phyloP scores from a whole-genome alignment of 2,797 vertebrate species.

The Gambelia wislizenii region DNA sequence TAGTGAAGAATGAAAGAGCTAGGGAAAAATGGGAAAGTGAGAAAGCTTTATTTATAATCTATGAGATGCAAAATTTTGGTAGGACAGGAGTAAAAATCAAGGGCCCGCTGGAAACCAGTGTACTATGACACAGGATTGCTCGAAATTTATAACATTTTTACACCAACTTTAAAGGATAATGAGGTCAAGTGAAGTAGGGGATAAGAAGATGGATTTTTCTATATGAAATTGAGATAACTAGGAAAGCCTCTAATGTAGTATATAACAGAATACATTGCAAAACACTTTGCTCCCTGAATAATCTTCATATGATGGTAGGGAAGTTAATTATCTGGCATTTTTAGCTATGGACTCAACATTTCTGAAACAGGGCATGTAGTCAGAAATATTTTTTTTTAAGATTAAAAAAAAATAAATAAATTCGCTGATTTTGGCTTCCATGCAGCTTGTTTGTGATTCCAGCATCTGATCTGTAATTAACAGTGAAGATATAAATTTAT shows the following conservation, averaged over 20 bases:
- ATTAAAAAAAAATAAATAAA: background rate
- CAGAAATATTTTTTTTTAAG: too few relatives aligned
- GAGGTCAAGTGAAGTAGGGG: background rate
- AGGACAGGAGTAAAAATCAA: background rate
- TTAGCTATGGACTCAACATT: background rate
- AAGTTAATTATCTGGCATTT: background rate
- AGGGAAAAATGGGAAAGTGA: background rate
- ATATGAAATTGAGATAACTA: background rate
- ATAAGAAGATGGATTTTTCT: too few relatives aligned
- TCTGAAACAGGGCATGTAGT: too few relatives aligned
- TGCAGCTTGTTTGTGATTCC: background rate
- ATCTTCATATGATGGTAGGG: background rate
- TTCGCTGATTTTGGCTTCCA: background rate
- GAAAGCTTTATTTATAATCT: background rate
- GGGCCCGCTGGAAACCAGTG: background rate
- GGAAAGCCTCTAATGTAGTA: background rate
- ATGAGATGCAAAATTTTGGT: background rate
- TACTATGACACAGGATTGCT: too few relatives aligned
- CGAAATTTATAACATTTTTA: background rate
- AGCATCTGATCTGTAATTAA: background rate
- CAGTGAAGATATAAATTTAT: background rate
- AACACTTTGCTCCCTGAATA: background rate
- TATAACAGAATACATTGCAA: background rate
- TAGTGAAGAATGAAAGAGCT: background rate
- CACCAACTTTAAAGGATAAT: background rate